Evolutionary conservation across 2,888 invertebrate genomes (phyloP), one percentile per base, ranked within the genome.

Genomic region (Pedicia rivosa): DNA sequence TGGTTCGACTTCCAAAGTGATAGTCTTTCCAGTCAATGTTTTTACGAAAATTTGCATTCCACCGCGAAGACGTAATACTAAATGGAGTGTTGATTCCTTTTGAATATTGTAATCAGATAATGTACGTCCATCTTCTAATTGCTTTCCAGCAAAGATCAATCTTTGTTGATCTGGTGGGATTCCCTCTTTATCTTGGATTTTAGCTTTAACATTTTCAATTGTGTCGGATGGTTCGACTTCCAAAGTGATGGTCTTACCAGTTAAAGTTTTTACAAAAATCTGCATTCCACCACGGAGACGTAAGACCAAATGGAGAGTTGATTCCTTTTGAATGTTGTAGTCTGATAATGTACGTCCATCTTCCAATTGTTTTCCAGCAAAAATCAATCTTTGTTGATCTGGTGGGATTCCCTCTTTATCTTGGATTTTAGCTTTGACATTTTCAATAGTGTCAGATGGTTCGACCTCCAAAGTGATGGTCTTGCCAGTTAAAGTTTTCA

Each of bases 1-100:
- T 37, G 90, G 80, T 62, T 91, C 90, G 44, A 87, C 87, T 68
- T 87, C 86, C 43, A 87, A 74, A 58, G 87, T 86, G 57, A 90
- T 88, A 58, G 90, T 90, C 64, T 90, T 91, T 52, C 88, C 88
- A 52, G 87, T 88, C 32, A 90, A 72, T 50, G 90, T 91, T 68
- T 91, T 91, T 45, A 91, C 90, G 63, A 91, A 95, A 65, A 95
- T 94, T 74, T 95, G 94, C 91, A 91, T 91, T 54, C 97, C 97
- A 66, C 95, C 95, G 48, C 90, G 74, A 40, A 94, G 72, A 49
- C 92, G 73, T 45, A 90, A 65, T 52, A 88, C 87, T 55, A 91
- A 67, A 57, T 90, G 88, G 41, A 90, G 70, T 0, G 90, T 90
- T 0, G 87, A 86, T 62, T 90, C 87, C 61, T 91, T 91, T 64